A percentile compares a stretch with the other conserved stretches of the same genome.
phyloP scores from a whole-genome alignment of 2,113 vertebrate species.

The Guaruba guarouba region DNA sequence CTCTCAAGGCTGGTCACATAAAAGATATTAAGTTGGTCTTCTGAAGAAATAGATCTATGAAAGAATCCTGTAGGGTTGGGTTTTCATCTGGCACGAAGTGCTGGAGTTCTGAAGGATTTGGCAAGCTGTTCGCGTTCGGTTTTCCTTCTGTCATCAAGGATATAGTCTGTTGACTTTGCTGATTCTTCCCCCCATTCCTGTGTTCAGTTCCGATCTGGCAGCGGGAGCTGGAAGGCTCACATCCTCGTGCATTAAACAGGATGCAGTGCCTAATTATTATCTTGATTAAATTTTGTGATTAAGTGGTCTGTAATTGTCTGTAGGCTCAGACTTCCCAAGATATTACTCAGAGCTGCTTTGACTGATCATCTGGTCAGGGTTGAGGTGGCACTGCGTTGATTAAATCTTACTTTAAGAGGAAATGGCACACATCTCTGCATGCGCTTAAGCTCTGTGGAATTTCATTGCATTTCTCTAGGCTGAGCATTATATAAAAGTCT shows the following conservation, averaged over 20 bases:
- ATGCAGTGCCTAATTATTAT: constrained; percentile 59
- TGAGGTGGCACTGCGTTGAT: constrained; percentile 20
- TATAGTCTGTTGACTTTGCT: not conserved
- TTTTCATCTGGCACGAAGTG: not conserved
- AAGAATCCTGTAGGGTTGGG: not conserved
- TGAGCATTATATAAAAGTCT: not conserved
- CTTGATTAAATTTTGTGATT: constrained; percentile 70
- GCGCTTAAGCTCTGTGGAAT: not conserved
- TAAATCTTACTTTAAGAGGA: constrained; percentile 27
- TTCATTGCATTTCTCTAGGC: not conserved
- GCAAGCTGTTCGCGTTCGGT: not conserved
- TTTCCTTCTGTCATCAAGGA: not conserved
- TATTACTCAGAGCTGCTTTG: not conserved
- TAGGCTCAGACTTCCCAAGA: constrained; percentile 30
- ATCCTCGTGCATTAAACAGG: constrained; percentile 49
- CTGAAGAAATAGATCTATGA: not conserved
- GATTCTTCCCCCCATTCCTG: not conserved
- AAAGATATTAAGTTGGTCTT: not conserved
- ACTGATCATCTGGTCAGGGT: constrained; percentile 52
- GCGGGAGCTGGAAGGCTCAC: constrained; percentile 14
- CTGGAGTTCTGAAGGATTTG: not conserved
- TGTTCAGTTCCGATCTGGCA: constrained; percentile 15
- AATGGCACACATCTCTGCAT: not conserved
- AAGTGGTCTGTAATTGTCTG: constrained; percentile 45
- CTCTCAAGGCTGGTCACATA: not conserved